Evolutionary conservation across 1,140 invertebrate genomes (phyloP), one percentile per base, ranked within the genome.

Genomic region (Chlorops oryzae): DNA sequence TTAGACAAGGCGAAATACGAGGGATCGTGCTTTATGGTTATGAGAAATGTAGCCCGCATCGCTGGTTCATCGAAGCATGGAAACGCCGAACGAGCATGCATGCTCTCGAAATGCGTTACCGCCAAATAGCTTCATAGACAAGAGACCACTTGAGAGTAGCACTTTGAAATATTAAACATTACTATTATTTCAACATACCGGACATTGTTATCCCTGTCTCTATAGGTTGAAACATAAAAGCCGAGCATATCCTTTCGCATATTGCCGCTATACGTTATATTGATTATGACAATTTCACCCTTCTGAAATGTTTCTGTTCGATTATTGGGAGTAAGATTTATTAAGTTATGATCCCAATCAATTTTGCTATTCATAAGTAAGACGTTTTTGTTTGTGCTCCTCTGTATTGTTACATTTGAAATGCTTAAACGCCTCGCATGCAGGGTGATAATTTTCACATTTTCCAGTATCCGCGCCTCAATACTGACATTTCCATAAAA

Each of bases 11-110:
- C 75, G 6, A 72, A 79, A 59, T 82, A 80, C 12, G 78, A 73
- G 9, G 73, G 59, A 37, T 76, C 70, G 51, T 82, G 77, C 2
- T 77, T 78, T 21, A 92, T 73, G 9, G 73, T 80, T 12, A 92
- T 77, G 18, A 71, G 76, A 59, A 92, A 94, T 3, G 69, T 81
- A 0, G 91, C 87, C 61, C 94, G 92, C 52, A 90, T 78, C 2
- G 61, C 74, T 0, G 93, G 92, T 61, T 96, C 92, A 65, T 96
- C 92, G 62, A 88, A 90, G 66, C 90, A 93, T 0, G 92, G 91
- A 62, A 94, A 93, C 1, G 85, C 87, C 49, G 82, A 78, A 6
- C 91, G 77, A 2, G 90, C 88, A 65, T 85, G 82, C 0, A 82
- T 88, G 1, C 87, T 80, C 62, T 92, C 82, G 59, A 94, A 85